Evolutionary conservation across 2,888 invertebrate genomes (phyloP).

Genomic region (Merodon equestris): DNA sequence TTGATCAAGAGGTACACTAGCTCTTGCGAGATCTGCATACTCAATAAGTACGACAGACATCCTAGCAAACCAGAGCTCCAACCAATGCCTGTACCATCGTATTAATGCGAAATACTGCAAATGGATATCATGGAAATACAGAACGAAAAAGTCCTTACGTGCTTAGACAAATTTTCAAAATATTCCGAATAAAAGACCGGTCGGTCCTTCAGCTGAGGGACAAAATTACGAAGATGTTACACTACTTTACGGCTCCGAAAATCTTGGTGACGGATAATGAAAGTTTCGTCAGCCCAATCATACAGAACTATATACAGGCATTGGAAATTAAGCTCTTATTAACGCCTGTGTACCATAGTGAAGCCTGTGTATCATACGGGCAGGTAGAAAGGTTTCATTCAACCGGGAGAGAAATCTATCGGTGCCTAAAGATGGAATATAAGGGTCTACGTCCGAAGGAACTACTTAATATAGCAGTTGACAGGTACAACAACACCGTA

Average conservation of each 20-base stretch:
- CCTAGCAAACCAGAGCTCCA: not conserved
- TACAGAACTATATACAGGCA: no score
- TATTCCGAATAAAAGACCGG: not conserved
- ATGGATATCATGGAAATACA: conserved; percentile 8
- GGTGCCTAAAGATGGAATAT: not conserved
- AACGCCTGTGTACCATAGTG: no score
- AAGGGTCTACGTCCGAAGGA: not conserved
- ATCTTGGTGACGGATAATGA: not conserved
- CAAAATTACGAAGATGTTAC: no score
- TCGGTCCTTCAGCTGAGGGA: not conserved
- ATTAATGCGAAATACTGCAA: not conserved
- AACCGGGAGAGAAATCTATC: not conserved
- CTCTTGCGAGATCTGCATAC: not conserved
- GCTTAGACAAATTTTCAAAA: not conserved
- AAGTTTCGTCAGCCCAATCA: not conserved
- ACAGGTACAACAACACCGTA: not conserved
- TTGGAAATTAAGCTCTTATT: no score
- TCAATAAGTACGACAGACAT: conserved; percentile 6
- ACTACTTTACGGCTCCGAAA: no score
- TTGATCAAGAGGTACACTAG: no score
- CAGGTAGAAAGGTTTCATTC: not conserved
- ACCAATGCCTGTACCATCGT: conserved; percentile 2
- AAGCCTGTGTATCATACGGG: not conserved
- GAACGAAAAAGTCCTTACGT: conserved; percentile 5
- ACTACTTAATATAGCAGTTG: no score